A percentile compares a stretch with the other conserved stretches of the same genome.
Evolutionary conservation across 2,113 vertebrate genomes (phyloP).

Genomic region (Eptatretus burgeri): DNA sequence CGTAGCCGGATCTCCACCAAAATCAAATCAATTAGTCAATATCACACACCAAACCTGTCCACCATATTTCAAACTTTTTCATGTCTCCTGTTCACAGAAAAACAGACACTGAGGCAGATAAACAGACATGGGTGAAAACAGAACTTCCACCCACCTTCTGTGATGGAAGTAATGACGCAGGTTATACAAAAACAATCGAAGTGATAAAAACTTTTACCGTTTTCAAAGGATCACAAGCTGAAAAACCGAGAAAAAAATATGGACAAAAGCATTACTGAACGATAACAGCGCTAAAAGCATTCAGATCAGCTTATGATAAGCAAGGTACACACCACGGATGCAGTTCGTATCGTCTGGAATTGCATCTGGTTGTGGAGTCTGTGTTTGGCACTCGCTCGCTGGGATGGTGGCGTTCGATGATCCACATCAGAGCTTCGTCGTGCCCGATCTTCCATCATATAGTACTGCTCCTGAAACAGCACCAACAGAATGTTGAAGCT

Average conservation of each 20-base stretch:
- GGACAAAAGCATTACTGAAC: slow-evolving; percentile 5
- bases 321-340: slow-evolving; percentile 39
- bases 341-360: slow-evolving; percentile 92
- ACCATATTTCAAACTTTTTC: no score
- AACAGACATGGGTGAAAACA: no score
- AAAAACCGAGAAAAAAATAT: accelerated
- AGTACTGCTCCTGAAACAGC: slow-evolving; percentile 4
- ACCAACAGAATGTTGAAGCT: background rate
- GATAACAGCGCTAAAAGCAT: background rate
- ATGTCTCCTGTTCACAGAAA: no score
- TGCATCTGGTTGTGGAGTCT: slow-evolving; percentile 79
- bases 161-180: no score
- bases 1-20: no score
- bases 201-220: background rate
- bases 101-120: no score
- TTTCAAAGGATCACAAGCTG: slow-evolving; percentile 3
- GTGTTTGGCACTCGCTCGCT: background rate
- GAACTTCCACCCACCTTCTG: no score
- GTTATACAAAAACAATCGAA: slow-evolving; percentile 7
- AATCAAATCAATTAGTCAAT: no score
- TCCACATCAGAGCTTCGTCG: background rate
- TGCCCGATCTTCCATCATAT: slow-evolving; percentile 1
- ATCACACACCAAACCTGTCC: no score
- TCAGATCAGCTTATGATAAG: accelerated
- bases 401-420: background rate